Percentiles rank a stretch among this genome's conserved stretches.
phyloP scores from a whole-genome alignment of 2,797 vertebrate species.

The Pempheris klunzingeri region DNA sequence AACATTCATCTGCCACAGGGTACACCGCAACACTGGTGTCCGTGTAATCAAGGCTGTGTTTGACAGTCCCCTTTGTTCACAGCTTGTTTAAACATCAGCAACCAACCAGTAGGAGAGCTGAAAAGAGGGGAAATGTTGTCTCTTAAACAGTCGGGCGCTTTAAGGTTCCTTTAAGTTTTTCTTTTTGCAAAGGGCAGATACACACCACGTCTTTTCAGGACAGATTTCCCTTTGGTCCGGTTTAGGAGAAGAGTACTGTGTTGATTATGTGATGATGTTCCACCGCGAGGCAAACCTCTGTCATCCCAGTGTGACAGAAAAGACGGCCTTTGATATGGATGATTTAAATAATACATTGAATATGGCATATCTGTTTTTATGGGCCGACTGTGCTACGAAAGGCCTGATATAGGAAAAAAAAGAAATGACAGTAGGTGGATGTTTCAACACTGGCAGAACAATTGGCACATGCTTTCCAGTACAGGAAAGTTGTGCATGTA shows the following conservation, averaged over 20 bases:
- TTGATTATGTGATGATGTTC: slow-evolving; percentile 38
- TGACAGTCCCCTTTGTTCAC: slow-evolving; percentile 58
- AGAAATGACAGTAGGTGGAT: not conserved
- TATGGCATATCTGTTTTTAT: slow-evolving; percentile 42
- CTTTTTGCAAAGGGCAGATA: slow-evolving; percentile 11
- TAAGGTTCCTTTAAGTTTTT: slow-evolving; percentile 2
- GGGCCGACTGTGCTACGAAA: slow-evolving; percentile 24
- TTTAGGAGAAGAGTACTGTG: slow-evolving; percentile 18
- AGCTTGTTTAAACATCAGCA: slow-evolving; percentile 49
- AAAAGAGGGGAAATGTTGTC: slow-evolving; percentile 30
- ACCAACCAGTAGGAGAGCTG: slow-evolving; percentile 32
- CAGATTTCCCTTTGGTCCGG: slow-evolving; percentile 18
- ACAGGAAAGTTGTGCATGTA: not conserved
- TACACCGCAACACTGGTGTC: slow-evolving; percentile 41
- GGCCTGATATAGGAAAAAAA: not conserved
- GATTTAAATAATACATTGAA: slow-evolving; percentile 71
- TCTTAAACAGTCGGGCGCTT: slow-evolving; percentile 17
- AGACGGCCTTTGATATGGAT: slow-evolving; percentile 58
- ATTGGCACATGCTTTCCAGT: not conserved
- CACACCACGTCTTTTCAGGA: slow-evolving; percentile 22
- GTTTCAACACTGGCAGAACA: slow-evolving; percentile 11
- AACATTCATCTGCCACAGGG: slow-evolving; percentile 48
- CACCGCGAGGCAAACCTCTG: slow-evolving; percentile 26
- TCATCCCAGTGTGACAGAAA: slow-evolving; percentile 59
- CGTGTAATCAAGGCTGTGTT: slow-evolving; percentile 51